These are phyloP conservation scores for Brachyhypopomus gauderio DNA, from an alignment of 2,113 vertebrate genomes.

Conservation along the genomic window DNA sequence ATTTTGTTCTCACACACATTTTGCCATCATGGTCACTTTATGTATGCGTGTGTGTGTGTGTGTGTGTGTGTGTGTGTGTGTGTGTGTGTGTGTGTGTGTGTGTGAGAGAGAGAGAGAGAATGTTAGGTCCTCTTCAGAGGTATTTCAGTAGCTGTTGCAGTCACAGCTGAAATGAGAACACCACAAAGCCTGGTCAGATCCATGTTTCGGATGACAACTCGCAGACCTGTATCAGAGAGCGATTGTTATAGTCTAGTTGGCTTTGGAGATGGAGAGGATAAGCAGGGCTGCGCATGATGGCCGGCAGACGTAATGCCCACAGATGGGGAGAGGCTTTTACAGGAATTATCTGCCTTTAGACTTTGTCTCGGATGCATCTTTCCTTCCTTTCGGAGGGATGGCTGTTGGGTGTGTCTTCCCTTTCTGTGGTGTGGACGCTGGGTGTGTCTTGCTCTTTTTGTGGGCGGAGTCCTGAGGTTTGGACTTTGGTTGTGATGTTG, in stretches of 20 bases:
- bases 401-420: conserved; percentile 62
- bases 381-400: conserved; percentile 80
- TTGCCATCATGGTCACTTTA: background rate
- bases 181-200: background rate
- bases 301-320: background rate
- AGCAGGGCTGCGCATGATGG: background rate
- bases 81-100: conserved; percentile 5
- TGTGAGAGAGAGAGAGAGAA: conserved; percentile 15
- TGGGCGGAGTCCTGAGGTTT: conserved; percentile 73
- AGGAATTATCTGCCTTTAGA: conserved; percentile 82
- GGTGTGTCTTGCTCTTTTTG: conserved; percentile 51
- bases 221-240: background rate
- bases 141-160: conserved; percentile 44
- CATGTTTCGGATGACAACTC: conserved; percentile 4
- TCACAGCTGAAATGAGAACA: conserved; percentile 30
- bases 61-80: background rate
- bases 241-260: background rate
- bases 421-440: conserved; percentile 74
- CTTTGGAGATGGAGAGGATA: background rate
- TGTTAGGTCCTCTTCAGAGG: conserved; percentile 40
- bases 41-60: conserved; percentile 5
- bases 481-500: conserved; percentile 57
- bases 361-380: conserved; percentile 71
- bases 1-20: conserved; percentile 4
- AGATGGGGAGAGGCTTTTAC: conserved; percentile 16